Evolutionary conservation across 2,797 vertebrate species (phyloP).

Genomic region (Oryzias dopingdopingensis): DNA sequence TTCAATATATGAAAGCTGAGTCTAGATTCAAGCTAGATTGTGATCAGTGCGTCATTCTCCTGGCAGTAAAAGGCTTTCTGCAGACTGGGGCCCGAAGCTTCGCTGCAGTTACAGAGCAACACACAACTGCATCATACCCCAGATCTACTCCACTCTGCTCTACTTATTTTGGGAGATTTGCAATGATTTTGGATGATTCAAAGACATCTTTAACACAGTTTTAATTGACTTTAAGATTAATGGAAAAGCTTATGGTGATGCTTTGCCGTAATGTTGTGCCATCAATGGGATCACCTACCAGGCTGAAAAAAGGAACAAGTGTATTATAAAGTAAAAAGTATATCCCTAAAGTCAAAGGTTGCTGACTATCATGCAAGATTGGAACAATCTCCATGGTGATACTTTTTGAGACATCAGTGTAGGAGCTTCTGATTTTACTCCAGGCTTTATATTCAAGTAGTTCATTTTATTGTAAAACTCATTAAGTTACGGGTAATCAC

Average conservation of each 20-base stretch:
- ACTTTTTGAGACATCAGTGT: no score
- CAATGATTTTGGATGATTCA: conserved; percentile 32
- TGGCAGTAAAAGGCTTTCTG: conserved; percentile 77
- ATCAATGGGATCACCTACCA: conserved; percentile 21
- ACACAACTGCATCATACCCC: conserved; percentile 52
- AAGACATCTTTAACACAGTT: conserved; percentile 48
- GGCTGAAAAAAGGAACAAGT: conserved; percentile 17
- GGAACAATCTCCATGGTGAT: no score
- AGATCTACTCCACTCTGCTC: conserved; percentile 52
- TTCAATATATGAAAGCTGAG: conserved; percentile 65
- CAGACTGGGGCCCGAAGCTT: conserved; percentile 71
- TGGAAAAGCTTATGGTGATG: conserved; percentile 8
- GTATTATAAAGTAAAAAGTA: conserved; percentile 23
- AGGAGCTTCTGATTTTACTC: conserved; percentile 3
- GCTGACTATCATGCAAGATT: neutral
- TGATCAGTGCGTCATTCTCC: conserved; percentile 67
- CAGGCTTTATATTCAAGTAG: neutral
- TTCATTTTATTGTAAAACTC: neutral
- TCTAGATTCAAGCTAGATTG: conserved; percentile 73
- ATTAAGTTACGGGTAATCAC: neutral
- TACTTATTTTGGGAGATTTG: no score
- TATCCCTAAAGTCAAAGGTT: conserved; percentile 23
- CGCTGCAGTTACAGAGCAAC: conserved; percentile 59
- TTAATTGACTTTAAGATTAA: conserved; percentile 61
- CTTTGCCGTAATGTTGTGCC: conserved; percentile 28